Base-by-base conservation (phyloP, 1,140 invertebrate species). In the Alviniconcha marisindica region DNA sequence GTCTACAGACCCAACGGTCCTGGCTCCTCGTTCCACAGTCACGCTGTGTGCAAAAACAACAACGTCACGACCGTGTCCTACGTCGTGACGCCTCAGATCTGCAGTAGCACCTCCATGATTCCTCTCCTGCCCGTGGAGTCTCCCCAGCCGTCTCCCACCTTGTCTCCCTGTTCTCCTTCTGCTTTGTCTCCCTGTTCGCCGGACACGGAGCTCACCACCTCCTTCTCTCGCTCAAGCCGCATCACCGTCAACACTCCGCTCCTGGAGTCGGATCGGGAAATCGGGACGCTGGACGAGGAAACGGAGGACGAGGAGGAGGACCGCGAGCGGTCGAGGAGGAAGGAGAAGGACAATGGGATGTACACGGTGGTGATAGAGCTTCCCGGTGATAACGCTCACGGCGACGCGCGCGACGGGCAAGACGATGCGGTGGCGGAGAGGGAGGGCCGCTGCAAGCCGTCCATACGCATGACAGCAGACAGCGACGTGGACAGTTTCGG, bases 291-390 rank as follows among this genome's bases (percentile, higher is more conserved):
- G 51, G 82, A 48, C 10, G 73, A 76, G 44, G 73, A 76, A 42
- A 33, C 40, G 10, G 73, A 76, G 28, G 40, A 48, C 21, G 63
- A 83, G 56, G 80, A 86, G 21, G 77, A 54, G 3, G 15, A 66
- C 2, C 51, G 2, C 4, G n/a, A 33, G 38, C 7, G 12, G 24
- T 42, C 38, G 54, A 82, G 12, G 15, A 21, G 21, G 44, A 56
- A 78, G 71, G 81, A 81, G 73, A 90, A 77, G 93, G 94, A 82
- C 92, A 84, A 91, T 63, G 93, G 94, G 10, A 92, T 98, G 12
- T 98, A 98, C 94, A 98, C 97, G 77, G 98, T 98, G 90, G 92
- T 99, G 82, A 99, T 98, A 86, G 95, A 96, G 87, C 93, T 99
- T 85, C 97, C 97, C 1, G 82, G 93, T 5, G 74, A 54, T 28